Conservation (phyloP, 2,888 invertebrate genomes). For the Cheilosia vulpina region DNA sequence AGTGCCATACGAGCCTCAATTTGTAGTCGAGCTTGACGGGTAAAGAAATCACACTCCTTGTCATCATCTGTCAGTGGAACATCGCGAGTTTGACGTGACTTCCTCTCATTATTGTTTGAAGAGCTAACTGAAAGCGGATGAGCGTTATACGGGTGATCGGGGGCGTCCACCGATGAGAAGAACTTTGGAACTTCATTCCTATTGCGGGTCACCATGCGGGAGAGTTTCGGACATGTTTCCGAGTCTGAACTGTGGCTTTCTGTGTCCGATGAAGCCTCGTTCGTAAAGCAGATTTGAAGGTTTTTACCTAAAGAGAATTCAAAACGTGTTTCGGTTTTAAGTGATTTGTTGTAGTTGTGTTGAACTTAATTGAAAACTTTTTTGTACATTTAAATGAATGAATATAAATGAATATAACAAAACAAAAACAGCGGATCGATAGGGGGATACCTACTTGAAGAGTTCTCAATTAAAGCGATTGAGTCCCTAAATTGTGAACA, state of each 20-base stretch:
- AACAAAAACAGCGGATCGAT: too few relatives aligned
- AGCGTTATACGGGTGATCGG: slow-evolving; percentile 78
- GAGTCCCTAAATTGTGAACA: too few relatives aligned
- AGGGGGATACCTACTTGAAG: too few relatives aligned
- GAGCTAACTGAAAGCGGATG: slow-evolving; percentile 78
- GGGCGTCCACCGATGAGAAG: slow-evolving; percentile 71
- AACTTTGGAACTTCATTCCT: slow-evolving; percentile 65
- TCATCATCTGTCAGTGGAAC: slow-evolving; percentile 85
- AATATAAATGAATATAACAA: too few relatives aligned
- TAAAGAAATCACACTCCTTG: slow-evolving; percentile 91
- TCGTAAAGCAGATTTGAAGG: slow-evolving; percentile 98
- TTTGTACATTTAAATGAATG: too few relatives aligned
- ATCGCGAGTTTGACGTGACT: slow-evolving; percentile 61
- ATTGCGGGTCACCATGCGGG: slow-evolving; percentile 77
- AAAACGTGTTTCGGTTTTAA: not conserved
- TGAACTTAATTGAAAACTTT: not conserved
- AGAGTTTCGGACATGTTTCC: slow-evolving; percentile 84
- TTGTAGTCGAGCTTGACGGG: slow-evolving; percentile 91
- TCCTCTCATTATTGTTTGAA: slow-evolving; percentile 75
- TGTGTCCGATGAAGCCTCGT: slow-evolving; percentile 93
- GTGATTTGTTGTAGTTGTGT: not conserved
- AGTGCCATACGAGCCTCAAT: slow-evolving; percentile 94
- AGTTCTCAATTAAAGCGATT: too few relatives aligned
- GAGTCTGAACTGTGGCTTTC: slow-evolving; percentile 91
- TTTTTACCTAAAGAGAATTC: slow-evolving; percentile 89